phyloP scores from a whole-genome alignment of 2,888 invertebrate species.

The Nomada hirtipes region DNA sequence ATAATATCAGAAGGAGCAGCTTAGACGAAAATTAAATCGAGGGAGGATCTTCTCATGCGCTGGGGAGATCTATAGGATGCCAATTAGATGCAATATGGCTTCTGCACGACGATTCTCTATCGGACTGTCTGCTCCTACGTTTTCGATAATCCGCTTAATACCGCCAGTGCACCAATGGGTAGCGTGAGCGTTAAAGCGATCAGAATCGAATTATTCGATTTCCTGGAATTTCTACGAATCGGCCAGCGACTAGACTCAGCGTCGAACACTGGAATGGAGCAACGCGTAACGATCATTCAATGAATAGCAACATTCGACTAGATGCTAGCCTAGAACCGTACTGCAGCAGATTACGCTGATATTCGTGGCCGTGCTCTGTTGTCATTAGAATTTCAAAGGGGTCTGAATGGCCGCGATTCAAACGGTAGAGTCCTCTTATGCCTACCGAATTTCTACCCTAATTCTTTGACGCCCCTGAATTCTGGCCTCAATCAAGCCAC shows the following conservation, averaged over 20 bases:
- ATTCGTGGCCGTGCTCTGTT: conserved; percentile 36
- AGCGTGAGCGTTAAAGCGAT: conserved; percentile 67
- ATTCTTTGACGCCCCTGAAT: not conserved
- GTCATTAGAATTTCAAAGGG: conserved; percentile 59
- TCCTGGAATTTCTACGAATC: conserved; percentile 51
- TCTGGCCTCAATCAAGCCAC: conserved; percentile 48
- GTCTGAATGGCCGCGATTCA: conserved; percentile 32
- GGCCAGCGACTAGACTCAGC: conserved; percentile 21
- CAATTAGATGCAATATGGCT: conserved; percentile 66
- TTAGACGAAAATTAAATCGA: conserved; percentile 48
- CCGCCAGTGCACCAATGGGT: conserved; percentile 46
- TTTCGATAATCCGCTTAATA: conserved; percentile 74
- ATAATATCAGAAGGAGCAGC: too few species aligned
- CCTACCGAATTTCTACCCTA: conserved; percentile 13
- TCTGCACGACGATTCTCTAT: conserved; percentile 61
- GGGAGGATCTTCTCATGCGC: conserved; percentile 41
- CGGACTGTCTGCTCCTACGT: conserved; percentile 61
- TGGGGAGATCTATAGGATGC: conserved; percentile 59
- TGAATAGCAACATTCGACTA: conserved; percentile 55
- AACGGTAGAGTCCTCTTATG: conserved; percentile 22
- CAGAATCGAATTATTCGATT: conserved; percentile 73
- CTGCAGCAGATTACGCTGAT: conserved; percentile 49
- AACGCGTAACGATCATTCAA: conserved; percentile 66
- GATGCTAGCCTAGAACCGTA: conserved; percentile 29
- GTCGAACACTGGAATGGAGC: conserved; percentile 44